These are phyloP conservation scores for Polypterus senegalus DNA, from an alignment of 2,113 vertebrate genomes.

Conservation along the genomic window DNA sequence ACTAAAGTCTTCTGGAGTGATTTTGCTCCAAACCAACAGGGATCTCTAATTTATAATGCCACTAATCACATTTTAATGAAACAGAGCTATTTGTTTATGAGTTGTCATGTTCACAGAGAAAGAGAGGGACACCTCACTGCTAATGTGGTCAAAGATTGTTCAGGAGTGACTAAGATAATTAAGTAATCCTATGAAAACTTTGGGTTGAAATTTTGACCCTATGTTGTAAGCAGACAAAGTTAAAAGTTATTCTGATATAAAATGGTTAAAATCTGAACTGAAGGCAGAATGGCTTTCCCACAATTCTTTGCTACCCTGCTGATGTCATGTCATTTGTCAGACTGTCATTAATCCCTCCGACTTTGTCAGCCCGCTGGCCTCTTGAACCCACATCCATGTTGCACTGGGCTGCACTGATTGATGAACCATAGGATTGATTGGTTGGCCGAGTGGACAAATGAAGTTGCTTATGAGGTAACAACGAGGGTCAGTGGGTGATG, in stretches of 20 bases:
- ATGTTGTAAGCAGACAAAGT: too few relatives aligned
- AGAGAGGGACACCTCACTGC: too few relatives aligned
- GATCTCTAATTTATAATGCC: too few relatives aligned
- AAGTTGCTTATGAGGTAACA: constrained; percentile 81
- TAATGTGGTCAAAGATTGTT: too few relatives aligned
- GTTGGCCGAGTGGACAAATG: constrained; percentile 83
- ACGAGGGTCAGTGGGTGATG: constrained; percentile 68
- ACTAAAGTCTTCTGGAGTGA: too few relatives aligned
- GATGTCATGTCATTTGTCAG: constrained; percentile 60
- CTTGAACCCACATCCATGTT: constrained; percentile 38
- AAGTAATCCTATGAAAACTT: too few relatives aligned
- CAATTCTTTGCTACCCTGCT: constrained; percentile 42
- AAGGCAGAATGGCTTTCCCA: constrained; percentile 49
- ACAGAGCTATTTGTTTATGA: too few relatives aligned
- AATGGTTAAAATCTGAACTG: constrained; percentile 18
- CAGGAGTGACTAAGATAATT: too few relatives aligned
- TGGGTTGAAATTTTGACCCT: too few relatives aligned
- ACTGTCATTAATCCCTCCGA: constrained; percentile 74
- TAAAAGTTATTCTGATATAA: constrained; percentile 2
- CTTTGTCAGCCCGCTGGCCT: constrained; percentile 53
- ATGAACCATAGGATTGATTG: constrained; percentile 91
- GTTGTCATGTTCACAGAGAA: too few relatives aligned
- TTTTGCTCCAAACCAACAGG: too few relatives aligned
- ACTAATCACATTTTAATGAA: too few relatives aligned
- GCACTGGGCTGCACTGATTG: constrained; percentile 63